A percentile compares a stretch with the other conserved stretches of the same genome.
Conservation (phyloP, 2,888 invertebrate species). For the Schizotus pectinicornis region DNA sequence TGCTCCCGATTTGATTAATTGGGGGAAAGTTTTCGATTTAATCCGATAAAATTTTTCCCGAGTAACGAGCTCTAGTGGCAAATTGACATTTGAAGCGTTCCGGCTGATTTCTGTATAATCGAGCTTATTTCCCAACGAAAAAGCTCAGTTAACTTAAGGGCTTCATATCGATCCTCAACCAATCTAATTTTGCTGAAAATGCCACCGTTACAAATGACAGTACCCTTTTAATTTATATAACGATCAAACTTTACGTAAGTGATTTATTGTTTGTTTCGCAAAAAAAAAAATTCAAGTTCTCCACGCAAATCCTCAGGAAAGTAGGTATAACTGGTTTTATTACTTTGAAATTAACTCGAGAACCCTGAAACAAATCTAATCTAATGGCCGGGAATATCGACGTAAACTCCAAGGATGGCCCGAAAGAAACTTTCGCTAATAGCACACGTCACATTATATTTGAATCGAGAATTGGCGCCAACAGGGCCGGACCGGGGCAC, state of each 20-base stretch:
- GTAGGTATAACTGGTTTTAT: too few species aligned
- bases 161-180: slow-evolving; percentile 14
- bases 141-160: slow-evolving; percentile 1
- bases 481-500: too few species aligned
- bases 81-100: slow-evolving; percentile 10
- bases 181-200: slow-evolving; percentile 11
- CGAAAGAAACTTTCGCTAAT: too few species aligned
- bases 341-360: too few species aligned
- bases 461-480: too few species aligned
- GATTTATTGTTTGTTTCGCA: not conserved
- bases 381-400: too few species aligned
- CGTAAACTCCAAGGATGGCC: too few species aligned
- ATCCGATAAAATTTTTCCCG: not conserved
- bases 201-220: slow-evolving; percentile 11
- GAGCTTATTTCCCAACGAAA: slow-evolving; percentile 12
- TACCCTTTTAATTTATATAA: slow-evolving; percentile 5
- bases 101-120: slow-evolving; percentile 16
- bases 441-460: too few species aligned
- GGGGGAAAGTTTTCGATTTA: not conserved
- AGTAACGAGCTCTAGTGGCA: slow-evolving; percentile 1
- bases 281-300: too few species aligned
- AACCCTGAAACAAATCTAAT: too few species aligned
- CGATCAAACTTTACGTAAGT: not conserved
- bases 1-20: slow-evolving; percentile 2
- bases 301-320: too few species aligned